These are phyloP conservation scores for Eupithecia subfuscata DNA, from an alignment of 2,888 invertebrate species.

Conservation along the genomic window DNA sequence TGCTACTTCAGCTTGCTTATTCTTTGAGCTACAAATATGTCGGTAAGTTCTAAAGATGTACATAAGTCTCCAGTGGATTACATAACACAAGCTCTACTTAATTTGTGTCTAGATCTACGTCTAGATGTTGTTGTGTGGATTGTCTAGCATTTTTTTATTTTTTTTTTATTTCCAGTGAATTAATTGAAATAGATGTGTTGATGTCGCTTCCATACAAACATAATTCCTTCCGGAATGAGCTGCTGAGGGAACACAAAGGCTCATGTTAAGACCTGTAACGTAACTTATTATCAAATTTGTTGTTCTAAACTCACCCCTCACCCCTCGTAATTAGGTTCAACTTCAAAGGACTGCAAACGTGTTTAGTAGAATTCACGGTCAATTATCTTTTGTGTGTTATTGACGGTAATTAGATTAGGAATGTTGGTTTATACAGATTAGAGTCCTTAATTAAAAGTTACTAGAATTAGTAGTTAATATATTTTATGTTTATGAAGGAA, in stretches of 20 bases:
- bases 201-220: conserved; percentile 20
- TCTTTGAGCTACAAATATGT: too few species aligned
- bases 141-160: too few species aligned
- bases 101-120: too few species aligned
- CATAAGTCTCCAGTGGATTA: too few species aligned
- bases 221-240: conserved; percentile 14
- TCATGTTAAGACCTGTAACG: conserved; percentile 49
- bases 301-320: conserved; percentile 52
- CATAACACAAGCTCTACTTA: too few species aligned
- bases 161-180: too few species aligned
- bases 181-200: not conserved
- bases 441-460: not conserved
- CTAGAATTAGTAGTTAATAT: too few species aligned
- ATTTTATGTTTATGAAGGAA: too few species aligned
- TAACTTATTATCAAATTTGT: conserved; percentile 60
- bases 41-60: too few species aligned
- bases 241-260: conserved; percentile 52
- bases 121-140: too few species aligned
- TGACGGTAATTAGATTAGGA: not conserved
- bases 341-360: conserved; percentile 23
- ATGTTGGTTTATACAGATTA: not conserved
- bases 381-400: conserved; percentile 5
- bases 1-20: too few species aligned
- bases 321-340: conserved; percentile 22
- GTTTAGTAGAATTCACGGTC: conserved; percentile 1